phyloP scores from a whole-genome alignment of 1,140 invertebrate genomes.

The Drosophila repleta region DNA sequence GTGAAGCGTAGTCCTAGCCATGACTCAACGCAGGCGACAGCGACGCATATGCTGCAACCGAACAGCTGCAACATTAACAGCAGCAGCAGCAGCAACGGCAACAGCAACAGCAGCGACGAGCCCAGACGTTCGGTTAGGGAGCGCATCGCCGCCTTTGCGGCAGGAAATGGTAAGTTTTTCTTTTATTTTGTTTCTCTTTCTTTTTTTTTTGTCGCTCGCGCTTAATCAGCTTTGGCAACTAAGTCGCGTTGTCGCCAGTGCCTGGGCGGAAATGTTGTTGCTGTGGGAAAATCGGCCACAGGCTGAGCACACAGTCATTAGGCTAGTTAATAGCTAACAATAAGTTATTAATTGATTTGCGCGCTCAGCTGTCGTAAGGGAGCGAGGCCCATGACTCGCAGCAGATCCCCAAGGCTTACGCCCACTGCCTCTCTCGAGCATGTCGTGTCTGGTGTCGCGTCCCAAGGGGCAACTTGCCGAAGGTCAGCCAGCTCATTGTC shows the following conservation, averaged over 20 bases:
- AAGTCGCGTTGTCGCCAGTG: conserved; percentile 49
- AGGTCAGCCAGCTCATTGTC: conserved; percentile 58
- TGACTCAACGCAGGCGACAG: conserved; percentile 71
- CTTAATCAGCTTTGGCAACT: conserved; percentile 75
- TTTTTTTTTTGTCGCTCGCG: conserved; percentile 14
- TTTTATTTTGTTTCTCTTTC: conserved; percentile 41
- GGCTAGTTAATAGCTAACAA: conserved; percentile 64
- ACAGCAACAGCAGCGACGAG: conserved; percentile 49
- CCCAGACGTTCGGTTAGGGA: conserved; percentile 80
- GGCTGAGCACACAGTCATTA: conserved; percentile 58
- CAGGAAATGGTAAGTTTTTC: conserved; percentile 82
- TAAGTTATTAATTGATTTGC: conserved; percentile 71
- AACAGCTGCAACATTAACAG: conserved; percentile 56
- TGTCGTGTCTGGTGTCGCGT: too few relatives aligned
- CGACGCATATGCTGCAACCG: conserved; percentile 62
- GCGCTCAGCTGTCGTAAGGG: conserved; percentile 4
- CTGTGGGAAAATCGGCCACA: conserved; percentile 62
- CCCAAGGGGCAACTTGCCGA: conserved; percentile 17
- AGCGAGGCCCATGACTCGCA: neutral
- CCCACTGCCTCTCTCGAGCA: conserved; percentile 2
- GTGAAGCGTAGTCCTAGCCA: conserved; percentile 82
- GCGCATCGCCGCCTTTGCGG: conserved; percentile 81
- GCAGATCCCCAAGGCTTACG: conserved; percentile 2
- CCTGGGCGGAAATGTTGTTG: conserved; percentile 58
- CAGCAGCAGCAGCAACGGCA: conserved; percentile 50